A percentile compares a stretch with the other conserved stretches of the same genome.
phyloP scores from a whole-genome alignment of 1,140 invertebrate species.

The Idris sp. region DNA sequence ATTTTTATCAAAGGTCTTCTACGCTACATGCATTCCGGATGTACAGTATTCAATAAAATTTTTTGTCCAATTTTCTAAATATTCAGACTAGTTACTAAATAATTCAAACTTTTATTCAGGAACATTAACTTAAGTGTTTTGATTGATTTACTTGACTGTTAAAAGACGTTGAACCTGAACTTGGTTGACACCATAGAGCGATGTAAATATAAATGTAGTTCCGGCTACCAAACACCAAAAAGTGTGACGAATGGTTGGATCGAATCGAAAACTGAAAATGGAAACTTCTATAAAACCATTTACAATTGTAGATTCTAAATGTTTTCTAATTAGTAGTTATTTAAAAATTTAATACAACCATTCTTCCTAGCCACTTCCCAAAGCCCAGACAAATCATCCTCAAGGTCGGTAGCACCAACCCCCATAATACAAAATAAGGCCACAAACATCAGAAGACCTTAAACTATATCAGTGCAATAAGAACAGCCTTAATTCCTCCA shows the following conservation, averaged over 20 bases:
- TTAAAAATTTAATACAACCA: slow-evolving; percentile 73
- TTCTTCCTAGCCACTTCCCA: slow-evolving; percentile 81
- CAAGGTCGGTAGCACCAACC: slow-evolving; percentile 81
- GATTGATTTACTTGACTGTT: slow-evolving; percentile 73
- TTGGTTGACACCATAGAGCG: slow-evolving; percentile 91
- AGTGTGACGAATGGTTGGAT: slow-evolving; percentile 87
- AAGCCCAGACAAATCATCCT: slow-evolving; percentile 81
- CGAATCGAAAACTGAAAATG: slow-evolving; percentile 69
- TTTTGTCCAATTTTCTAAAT: no score
- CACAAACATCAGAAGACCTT: slow-evolving; percentile 86
- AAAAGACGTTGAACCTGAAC: slow-evolving; percentile 74
- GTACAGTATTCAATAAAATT: no score
- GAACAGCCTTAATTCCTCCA: slow-evolving; percentile 93
- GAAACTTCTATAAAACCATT: no score
- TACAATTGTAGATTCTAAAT: no score
- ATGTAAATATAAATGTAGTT: slow-evolving; percentile 85
- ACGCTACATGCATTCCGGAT: no score
- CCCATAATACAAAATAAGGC: slow-evolving; percentile 75
- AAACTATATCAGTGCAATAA: slow-evolving; percentile 92
- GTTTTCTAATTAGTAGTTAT: no score
- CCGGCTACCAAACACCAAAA: slow-evolving; percentile 86
- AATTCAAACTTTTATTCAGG: no score
- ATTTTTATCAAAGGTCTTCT: no score
- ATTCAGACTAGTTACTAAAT: no score
- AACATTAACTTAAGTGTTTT: no score